A percentile compares a stretch with the other conserved stretches of the same genome.
These are phyloP conservation scores for Sinotaia quadrata DNA, from an alignment of 2,888 invertebrate species.

Conservation along the genomic window DNA sequence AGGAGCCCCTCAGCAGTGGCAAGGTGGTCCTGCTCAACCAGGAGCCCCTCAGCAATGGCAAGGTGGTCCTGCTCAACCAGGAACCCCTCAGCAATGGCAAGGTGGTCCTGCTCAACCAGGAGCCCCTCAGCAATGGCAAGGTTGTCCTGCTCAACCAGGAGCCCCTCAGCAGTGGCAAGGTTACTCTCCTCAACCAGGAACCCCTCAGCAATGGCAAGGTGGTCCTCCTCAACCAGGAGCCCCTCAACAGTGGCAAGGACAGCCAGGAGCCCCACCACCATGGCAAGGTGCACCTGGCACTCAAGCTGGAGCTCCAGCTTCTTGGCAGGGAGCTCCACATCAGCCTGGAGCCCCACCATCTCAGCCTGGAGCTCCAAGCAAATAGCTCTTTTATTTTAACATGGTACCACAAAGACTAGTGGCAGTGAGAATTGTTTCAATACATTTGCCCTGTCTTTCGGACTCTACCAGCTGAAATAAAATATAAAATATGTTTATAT, in stretches of 20 bases:
- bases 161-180: slow-evolving; percentile 13
- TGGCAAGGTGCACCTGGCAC: slow-evolving; percentile 2
- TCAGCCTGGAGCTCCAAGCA: background rate
- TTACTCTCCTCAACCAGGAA: background rate
- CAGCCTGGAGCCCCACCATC: background rate
- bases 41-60: background rate
- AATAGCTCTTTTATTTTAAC: too few relatives aligned
- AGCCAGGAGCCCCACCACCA: slow-evolving; percentile 6
- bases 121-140: background rate
- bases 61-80: background rate
- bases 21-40: background rate
- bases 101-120: background rate
- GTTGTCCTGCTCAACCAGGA: background rate
- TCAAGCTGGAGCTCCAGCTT: background rate
- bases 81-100: background rate
- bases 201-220: slow-evolving; percentile 2
- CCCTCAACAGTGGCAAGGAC: too few relatives aligned
- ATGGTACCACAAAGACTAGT: too few relatives aligned
- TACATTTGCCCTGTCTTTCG: too few relatives aligned
- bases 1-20: slow-evolving; percentile 13
- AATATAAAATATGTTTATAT: too few relatives aligned
- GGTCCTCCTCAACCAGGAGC: background rate
- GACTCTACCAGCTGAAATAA: too few relatives aligned
- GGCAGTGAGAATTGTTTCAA: too few relatives aligned
- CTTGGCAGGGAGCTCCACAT: background rate